Percentiles rank a stretch among this genome's conserved stretches.
phyloP scores from a whole-genome alignment of 2,797 vertebrate genomes.

The Sandelia bainsii region DNA sequence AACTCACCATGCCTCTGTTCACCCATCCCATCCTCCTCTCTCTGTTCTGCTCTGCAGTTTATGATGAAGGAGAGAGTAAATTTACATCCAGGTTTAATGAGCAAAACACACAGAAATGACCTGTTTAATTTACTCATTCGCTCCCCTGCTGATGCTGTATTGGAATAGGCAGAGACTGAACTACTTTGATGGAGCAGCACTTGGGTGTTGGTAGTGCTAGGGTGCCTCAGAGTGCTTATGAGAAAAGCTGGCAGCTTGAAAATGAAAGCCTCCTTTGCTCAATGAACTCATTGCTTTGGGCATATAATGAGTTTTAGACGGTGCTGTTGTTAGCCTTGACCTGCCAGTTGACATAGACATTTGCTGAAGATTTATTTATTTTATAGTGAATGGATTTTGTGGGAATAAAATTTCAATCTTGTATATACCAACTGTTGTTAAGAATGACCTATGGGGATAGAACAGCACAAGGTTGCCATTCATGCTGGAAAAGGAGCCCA shows the following conservation, averaged over 20 bases:
- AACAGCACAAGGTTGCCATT: conserved; percentile 26
- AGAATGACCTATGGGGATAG: conserved; percentile 25
- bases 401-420: conserved; percentile 13
- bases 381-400: conserved; percentile 6
- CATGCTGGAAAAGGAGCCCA: conserved; percentile 19
- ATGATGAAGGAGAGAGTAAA: background rate
- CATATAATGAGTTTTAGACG: conserved; percentile 4
- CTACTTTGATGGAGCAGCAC: conserved; percentile 6
- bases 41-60: conserved; percentile 22
- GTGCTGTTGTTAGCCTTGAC: conserved; percentile 6
- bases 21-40: conserved; percentile 25
- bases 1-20: conserved; percentile 37
- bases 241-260: conserved; percentile 11
- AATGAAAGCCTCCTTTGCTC: conserved; percentile 25
- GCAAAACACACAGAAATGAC: background rate
- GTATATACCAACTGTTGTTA: conserved; percentile 35
- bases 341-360: conserved; percentile 5
- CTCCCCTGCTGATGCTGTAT: conserved; percentile 3
- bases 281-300: conserved; percentile 5
- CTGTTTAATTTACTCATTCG: background rate
- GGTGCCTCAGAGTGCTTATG: background rate
- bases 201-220: background rate
- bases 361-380: background rate
- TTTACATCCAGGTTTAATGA: conserved; percentile 19
- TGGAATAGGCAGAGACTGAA: background rate